Base-by-base conservation (phyloP, 2,113 vertebrate species). In the Pteronura brasiliensis region DNA sequence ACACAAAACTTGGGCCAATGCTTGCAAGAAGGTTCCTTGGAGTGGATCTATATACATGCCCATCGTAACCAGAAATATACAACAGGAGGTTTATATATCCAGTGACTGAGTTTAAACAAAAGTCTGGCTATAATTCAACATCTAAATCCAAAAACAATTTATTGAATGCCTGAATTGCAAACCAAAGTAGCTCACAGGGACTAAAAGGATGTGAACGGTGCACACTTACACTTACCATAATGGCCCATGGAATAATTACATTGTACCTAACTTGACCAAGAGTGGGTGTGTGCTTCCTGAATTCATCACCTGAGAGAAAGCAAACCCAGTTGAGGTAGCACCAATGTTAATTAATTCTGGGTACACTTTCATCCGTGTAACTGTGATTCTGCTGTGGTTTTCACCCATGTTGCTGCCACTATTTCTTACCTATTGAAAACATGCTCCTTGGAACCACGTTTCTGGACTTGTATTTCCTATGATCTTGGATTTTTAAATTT, bases 61-160 rank as follows among this genome's bases (percentile, higher is more conserved):
- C 76, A 90, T 42, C 92, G 42, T 82, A 93, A 95, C 88, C 90
- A 96, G 61, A 52, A 95, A 95, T 95, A 97, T n/a, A 13, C 13
- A 95, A 90, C 20, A 90, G 88, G 93, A 96, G 47, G 86, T 97
- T 92, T 97, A 67, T 57, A 96, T 39, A 96, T 9, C 34, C 67
- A 97, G n/a, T 34, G 63, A 95, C 94, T 80, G 2, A 88, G 8
- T 97, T 98, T 97, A 85, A 97, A 93, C 82, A 98, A 98, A 98
- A 79, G 74, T 76, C 71, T 93, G 36, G 71, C 93, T 82, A 63
- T 34, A 74, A 95, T 21, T 96, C 87, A 96, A 83, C 25, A 67
- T 72, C 88, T 82, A 95, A 81, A 88, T 90, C 65, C 36, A 97
- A 95, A 52, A 90, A 55, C 77, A 97, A 95, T 92, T 95, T 93